These are phyloP conservation scores for Chunga burmeisteri DNA, from an alignment of 2,113 vertebrate species.

Conservation along the genomic window DNA sequence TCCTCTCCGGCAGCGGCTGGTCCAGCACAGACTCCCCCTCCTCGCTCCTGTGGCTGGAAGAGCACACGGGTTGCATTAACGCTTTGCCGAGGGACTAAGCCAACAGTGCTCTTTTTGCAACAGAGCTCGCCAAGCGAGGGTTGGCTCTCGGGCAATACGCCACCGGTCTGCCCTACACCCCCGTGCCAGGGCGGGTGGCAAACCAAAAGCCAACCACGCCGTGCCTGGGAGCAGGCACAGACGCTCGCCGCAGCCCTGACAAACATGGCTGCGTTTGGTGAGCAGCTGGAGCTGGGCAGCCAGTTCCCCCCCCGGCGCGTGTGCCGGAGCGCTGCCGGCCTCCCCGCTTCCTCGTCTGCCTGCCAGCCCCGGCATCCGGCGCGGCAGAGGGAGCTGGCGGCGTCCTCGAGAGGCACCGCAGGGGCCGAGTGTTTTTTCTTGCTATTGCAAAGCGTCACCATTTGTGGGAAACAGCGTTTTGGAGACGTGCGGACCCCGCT, in stretches of 20 bases:
- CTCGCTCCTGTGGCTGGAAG: constrained; percentile 77
- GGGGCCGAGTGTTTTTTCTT: accelerated
- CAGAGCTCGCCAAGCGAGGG: accelerated
- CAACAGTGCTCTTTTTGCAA: accelerated
- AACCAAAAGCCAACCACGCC: accelerated
- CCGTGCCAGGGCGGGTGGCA: neutral
- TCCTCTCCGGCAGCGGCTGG: constrained; percentile 66
- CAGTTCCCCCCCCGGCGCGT: accelerated
- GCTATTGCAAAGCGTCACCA: accelerated
- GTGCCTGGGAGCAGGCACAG: accelerated
- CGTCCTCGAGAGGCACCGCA: neutral
- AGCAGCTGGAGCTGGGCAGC: neutral
- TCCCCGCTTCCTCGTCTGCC: neutral
- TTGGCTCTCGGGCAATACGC: neutral
- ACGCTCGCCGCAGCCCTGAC: neutral
- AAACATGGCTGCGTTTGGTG: neutral
- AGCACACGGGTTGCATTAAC: accelerated
- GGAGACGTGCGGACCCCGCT: accelerated
- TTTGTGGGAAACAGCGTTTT: neutral
- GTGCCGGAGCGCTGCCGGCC: neutral
- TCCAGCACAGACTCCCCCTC: constrained; percentile 50
- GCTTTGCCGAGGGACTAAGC: neutral
- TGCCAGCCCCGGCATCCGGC: neutral
- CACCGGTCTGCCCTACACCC: accelerated
- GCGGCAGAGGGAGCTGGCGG: neutral